Evolutionary conservation across 1,140 invertebrate genomes (phyloP), one percentile per base, ranked within the genome.

Genomic region (Stenopsyche tienmushanensis): DNA sequence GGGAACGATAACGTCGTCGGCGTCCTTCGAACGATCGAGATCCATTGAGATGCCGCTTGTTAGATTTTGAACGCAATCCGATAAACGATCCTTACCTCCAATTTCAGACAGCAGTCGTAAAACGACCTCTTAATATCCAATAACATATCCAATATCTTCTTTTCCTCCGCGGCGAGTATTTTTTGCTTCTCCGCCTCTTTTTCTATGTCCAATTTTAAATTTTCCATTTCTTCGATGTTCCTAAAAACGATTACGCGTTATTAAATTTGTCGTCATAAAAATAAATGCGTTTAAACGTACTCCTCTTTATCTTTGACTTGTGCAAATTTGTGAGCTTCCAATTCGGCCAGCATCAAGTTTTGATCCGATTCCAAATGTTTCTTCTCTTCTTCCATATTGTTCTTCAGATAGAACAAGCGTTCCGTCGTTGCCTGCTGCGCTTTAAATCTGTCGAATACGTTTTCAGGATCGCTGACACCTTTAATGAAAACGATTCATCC

Each of bases 241-340:
- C 88, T 90, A 70, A 54, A 76, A 77, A 67, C 67, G 62, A 55
- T 47, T 52, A 7, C 50, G 52, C n/a, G 13, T 39, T 39, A 8
- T 39, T 39, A 63, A 3, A 24, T 15, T 62, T n/a, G 26, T 41
- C 20, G 25, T n/a, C 25, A 25, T 60, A 17, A 29, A 39, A 25
- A 52, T 29, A 62, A 20, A 39, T 29, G 2, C 15, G n/a, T 3
- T 53, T 50, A 50, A 39, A 77, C 84, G 82, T 77, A 91, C 90
- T 88, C 84, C 81, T 92, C 89, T 64, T 86, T 86, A 67, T 90
- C 88, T 74, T 89, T 90, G 2, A 86, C 86, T 71, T 91, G 88
- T 0, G 88, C 87, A 75, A 90, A 92, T 75, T 90, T 92, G 41
- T 85, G 86, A 25, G 83, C 83, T 71, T 92, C 90, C 21, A 92